Evolutionary conservation across 2,888 invertebrate genomes (phyloP), one percentile per base, ranked within the genome.

Genomic region (Horisme vitalbata): DNA sequence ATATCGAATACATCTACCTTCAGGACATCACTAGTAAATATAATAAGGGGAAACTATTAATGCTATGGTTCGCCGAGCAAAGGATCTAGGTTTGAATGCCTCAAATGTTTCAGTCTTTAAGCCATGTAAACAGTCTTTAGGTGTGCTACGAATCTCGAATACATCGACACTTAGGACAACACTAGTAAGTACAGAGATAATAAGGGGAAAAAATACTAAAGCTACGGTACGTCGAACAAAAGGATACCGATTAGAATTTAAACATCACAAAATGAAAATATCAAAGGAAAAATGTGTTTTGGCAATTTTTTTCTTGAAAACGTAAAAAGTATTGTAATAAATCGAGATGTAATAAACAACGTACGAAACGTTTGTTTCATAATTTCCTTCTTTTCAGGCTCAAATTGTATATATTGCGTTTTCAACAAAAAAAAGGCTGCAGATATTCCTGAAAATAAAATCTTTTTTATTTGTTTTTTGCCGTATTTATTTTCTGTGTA

Each of bases 191-290:
- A 44, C 26, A 14, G 4, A 32, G 44, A 37, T 32, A 44, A 44
- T 37, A 32, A 21, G 37, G 13, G 20, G 37, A 27, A 45, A 43
- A 44, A 45, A 38, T 45, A 37, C 36, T 13, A 12, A 36, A 28
- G 33, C 24, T 12, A 30, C 38, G 30, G 45, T 28, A 30, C 39
- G 26, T 13, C 12, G 31, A 32, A 44, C 34, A 30, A 35, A 38
- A 12, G 28, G 38, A 34, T 38, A 11, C 35, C 20, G 15, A 41
- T 47, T 36, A 32, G 28, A 41, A 47, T 47, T 46, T 47, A 41
- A 41, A 37, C 26, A 37, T n/a, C 31, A 36, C 36, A 21, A 41
- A 36, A 47, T 32, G 32, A 21, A 37, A 41, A 45, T 41, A 35
- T 27, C 15, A 36, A 33, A 26, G n/a, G 10, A 21, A 30, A 41